A percentile compares a stretch with the other conserved stretches of the same genome.
phyloP scores from a whole-genome alignment of 2,113 vertebrate genomes.

The Forbesichthys papilliferus region DNA sequence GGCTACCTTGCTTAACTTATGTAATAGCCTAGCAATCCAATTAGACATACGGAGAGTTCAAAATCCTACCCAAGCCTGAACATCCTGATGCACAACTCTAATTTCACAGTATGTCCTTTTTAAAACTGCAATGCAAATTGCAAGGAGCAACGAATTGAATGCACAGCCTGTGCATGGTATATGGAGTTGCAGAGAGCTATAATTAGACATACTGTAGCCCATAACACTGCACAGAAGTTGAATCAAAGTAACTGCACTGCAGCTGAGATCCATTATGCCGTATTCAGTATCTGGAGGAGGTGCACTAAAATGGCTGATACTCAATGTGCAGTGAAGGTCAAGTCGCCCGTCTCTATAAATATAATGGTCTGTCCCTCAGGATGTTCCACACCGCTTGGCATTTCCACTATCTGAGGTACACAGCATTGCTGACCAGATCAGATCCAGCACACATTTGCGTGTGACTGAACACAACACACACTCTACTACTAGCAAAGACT shows the following conservation, averaged over 20 bases:
- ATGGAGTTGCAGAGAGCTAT: conserved; percentile 67
- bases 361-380: conserved; percentile 69
- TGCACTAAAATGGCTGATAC: conserved; percentile 72
- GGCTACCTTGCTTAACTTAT: conserved; percentile 24
- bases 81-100: conserved; percentile 23
- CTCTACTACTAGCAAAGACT: conserved; percentile 39
- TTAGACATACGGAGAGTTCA: conserved; percentile 14
- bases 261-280: conserved; percentile 65
- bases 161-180: conserved; percentile 29
- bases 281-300: conserved; percentile 57
- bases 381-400: conserved; percentile 63
- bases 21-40: conserved; percentile 24
- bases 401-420: conserved; percentile 56
- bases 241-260: conserved; percentile 65
- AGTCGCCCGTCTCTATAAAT: conserved; percentile 70
- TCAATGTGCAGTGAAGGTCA: conserved; percentile 74
- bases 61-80: conserved; percentile 13
- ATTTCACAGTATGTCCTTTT: conserved; percentile 33
- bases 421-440: conserved; percentile 52
- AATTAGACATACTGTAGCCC: conserved; percentile 52
- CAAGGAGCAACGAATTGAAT: conserved; percentile 24
- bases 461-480: conserved; percentile 58
- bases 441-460: conserved; percentile 56
- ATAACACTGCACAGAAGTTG: conserved; percentile 58
- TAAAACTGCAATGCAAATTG: conserved; percentile 8